Base-by-base conservation (phyloP, 2,888 invertebrate species). In the Leptopilina myrica region DNA sequence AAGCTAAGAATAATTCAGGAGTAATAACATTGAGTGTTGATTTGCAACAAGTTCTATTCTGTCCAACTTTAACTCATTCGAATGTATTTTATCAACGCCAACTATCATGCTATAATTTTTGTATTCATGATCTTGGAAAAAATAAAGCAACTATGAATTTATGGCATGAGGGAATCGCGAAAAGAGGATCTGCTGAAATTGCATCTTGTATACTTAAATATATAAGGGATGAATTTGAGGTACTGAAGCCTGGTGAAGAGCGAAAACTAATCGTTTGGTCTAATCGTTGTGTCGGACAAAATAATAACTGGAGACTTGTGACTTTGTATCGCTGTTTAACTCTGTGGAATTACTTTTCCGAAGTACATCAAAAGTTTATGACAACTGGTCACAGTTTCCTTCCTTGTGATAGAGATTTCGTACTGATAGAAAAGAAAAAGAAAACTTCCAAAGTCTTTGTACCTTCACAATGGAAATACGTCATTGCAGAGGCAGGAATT, bases 181-280 rank as follows among this genome's bases (percentile, higher is more conserved):
- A 46, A 56, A 53, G 75, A 59, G 75, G 75, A 7, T 14, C 75
- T 7, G 43, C 56, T 14, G 75, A 75, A 59, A 59, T 75, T 9
- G 75, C 75, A 14, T 75, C 75, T 1, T 75, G 53, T 15, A 59
- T 75, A 8, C 46, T 75, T 15, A 56, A 75, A 46, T n/a, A 20
- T 5, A 2, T 75, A 6, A 73, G 49, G 49, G 26, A 56, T 15
- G 26, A 2, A 9, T 20, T 6, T 8, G 9, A n/a, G 0, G 3
- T 6, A 11, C 5, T 7, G 26, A 33, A 40, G 11, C 53, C 53
- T 53, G 5, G 53, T 53, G 53, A 9, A 46, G 46, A 56, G 11
- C 14, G 49, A 53, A 75, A 75, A 20, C 64, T 76, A 5, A 64
- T 64, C 6, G 5, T 76, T n/a, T 76, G 76, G 76, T 40, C 40